Evolutionary conservation across 2,888 invertebrate species (phyloP), one percentile per base, ranked within the genome.

Genomic region (Asteroscopus sphinx): DNA sequence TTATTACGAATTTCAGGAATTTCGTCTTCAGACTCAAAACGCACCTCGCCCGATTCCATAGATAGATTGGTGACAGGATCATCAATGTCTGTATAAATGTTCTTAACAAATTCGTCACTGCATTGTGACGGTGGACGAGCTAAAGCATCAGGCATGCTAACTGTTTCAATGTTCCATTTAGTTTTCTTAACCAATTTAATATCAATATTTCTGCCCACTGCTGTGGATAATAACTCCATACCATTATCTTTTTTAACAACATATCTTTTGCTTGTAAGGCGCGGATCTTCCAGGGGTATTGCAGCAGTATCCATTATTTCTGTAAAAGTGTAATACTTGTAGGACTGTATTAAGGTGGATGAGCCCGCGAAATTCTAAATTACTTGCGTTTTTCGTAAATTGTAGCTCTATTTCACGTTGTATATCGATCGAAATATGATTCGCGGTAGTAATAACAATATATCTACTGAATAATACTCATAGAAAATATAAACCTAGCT

Each of bases 281-380:
- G 85, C 6, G 93, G 93, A 66, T 93, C 93, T 40, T 89, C 90
- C 15, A 88, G 73, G 7, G 81, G 69, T 17, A 66, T 72, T 42
- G 68, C 63, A 49, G 89, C 81, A 26, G 80, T 86, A 25, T 70
- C 52, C 74, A 66, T 87, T 42, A 91, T 91, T 87, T 91, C 93
- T 93, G 81, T 32, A 87, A 90, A 51, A 67, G 32, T 42, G 49
- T 42, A 40, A 62, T 26, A 25, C 45, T 70, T 45, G 36, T 55
- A 36, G 40, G 15, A 45, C 8, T 48, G 11, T n/a, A 36, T 26
- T 40, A 28, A 36, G n/a, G n/a, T n/a, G n/a, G n/a, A n/a, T n/a
- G n/a, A n/a, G n/a, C n/a, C n/a, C n/a, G n/a, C n/a, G n/a, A n/a
- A n/a, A n/a, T n/a, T n/a, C n/a, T n/a, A n/a, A n/a, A n/a, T n/a